Conservation (phyloP, 53 echinoderm and acorn worm genomes). For the Glandiceps talaboti region DNA sequence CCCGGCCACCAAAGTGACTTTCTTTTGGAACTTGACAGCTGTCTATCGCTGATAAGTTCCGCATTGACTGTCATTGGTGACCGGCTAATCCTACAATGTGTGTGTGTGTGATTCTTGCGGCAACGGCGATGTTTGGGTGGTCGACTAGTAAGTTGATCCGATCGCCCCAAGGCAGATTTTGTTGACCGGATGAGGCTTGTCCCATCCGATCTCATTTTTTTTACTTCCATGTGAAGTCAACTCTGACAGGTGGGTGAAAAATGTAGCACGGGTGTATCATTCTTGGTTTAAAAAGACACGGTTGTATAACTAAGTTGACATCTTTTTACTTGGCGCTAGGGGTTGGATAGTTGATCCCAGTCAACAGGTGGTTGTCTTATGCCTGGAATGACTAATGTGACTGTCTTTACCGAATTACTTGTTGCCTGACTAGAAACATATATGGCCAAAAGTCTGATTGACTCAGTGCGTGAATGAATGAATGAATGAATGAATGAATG, state of each 20-base stretch:
- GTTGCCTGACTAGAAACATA: no score
- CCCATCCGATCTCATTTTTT: background rate
- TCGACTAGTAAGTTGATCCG: background rate
- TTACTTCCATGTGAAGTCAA: background rate
- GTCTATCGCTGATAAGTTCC: background rate
- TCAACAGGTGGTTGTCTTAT: no score
- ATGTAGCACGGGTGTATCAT: background rate
- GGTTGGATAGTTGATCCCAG: no score
- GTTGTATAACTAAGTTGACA: no score
- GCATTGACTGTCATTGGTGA: background rate
- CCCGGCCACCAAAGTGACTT: no score
- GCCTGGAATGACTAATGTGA: no score
- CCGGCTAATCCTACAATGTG: background rate
- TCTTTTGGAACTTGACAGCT: background rate
- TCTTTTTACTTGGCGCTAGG: no score
- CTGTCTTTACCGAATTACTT: no score
- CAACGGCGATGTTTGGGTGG: background rate
- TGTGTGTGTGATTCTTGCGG: background rate
- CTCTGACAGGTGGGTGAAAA: background rate
- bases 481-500: no score
- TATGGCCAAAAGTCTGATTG: no score
- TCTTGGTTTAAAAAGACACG: no score
- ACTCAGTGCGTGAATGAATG: no score
- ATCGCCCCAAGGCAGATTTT: background rate
- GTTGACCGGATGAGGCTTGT: background rate